phyloP scores from a whole-genome alignment of 2,888 invertebrate species.

The Idaea straminata region DNA sequence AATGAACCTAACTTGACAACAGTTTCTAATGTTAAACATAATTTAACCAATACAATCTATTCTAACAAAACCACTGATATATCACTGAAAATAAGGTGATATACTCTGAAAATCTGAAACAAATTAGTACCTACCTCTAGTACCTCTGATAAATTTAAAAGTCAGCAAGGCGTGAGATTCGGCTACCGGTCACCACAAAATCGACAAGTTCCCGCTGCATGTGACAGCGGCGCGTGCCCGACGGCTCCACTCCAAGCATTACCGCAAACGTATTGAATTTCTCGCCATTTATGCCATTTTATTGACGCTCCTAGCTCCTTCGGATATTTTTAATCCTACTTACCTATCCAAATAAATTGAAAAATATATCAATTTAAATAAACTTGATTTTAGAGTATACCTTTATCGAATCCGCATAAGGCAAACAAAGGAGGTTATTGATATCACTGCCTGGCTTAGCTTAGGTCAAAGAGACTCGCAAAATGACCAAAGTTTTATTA shows the following conservation, averaged over 20 bases:
- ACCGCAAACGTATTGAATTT: conserved; percentile 35
- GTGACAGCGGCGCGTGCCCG: conserved; percentile 33
- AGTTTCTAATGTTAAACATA: no score
- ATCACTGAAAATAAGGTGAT: neutral
- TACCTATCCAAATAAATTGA: neutral
- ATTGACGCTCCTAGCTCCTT: conserved; percentile 8
- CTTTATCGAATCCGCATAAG: no score
- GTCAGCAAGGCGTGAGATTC: conserved; percentile 13
- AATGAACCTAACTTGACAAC: no score
- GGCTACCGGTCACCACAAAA: conserved; percentile 27
- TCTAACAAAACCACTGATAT: no score
- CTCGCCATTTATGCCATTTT: conserved; percentile 25
- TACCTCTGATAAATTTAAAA: conserved; percentile 3
- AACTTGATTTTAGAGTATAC: neutral
- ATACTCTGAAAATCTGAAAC: neutral
- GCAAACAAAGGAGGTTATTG: no score
- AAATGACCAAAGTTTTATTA: no score
- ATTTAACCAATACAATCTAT: no score
- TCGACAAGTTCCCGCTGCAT: conserved; percentile 34
- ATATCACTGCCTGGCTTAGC: no score
- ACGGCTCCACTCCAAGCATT: conserved; percentile 25
- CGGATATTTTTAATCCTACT: neutral
- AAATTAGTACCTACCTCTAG: neutral
- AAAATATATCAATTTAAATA: neutral
- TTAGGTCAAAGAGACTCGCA: no score